Evolutionary conservation across 2,888 invertebrate species (phyloP).

Genomic region (Homarus gammarus): DNA sequence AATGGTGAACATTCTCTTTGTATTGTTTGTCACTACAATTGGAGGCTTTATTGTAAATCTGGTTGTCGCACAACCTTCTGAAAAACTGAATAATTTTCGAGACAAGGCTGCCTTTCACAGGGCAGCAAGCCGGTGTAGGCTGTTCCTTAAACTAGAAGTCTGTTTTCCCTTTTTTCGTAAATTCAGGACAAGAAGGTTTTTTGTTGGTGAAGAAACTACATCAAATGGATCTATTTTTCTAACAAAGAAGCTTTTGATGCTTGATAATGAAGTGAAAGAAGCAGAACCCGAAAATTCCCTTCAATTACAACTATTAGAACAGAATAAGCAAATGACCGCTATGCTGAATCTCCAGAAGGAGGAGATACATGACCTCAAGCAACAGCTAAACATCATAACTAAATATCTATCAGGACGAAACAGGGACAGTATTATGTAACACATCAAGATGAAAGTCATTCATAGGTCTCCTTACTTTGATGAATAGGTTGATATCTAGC

Average conservation of each 20-base stretch:
- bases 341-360: constrained; percentile 37
- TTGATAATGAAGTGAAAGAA: constrained; percentile 29
- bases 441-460: too few relatives aligned
- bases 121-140: constrained; percentile 43
- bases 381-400: constrained; percentile 24
- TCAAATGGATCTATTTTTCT: constrained; percentile 13
- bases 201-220: not conserved
- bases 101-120: constrained; percentile 49
- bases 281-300: constrained; percentile 14
- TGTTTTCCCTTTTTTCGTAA: constrained; percentile 60
- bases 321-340: constrained; percentile 4
- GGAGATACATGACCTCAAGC: constrained; percentile 48
- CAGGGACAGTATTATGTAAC: not conserved
- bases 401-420: constrained; percentile 20
- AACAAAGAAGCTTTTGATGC: constrained; percentile 42
- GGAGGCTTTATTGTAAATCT: constrained; percentile 69
- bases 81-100: constrained; percentile 62
- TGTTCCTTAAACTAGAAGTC: constrained; percentile 58
- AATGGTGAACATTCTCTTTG: constrained; percentile 65
- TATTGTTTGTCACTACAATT: constrained; percentile 68
- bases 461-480: too few relatives aligned
- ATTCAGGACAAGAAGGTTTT: constrained; percentile 3
- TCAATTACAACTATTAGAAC: constrained; percentile 18
- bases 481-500: too few relatives aligned
- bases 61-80: constrained; percentile 64